Evolutionary conservation across 2,797 vertebrate species (phyloP), one percentile per base, ranked within the genome.

Genomic region (Eidolon dupreanum): DNA sequence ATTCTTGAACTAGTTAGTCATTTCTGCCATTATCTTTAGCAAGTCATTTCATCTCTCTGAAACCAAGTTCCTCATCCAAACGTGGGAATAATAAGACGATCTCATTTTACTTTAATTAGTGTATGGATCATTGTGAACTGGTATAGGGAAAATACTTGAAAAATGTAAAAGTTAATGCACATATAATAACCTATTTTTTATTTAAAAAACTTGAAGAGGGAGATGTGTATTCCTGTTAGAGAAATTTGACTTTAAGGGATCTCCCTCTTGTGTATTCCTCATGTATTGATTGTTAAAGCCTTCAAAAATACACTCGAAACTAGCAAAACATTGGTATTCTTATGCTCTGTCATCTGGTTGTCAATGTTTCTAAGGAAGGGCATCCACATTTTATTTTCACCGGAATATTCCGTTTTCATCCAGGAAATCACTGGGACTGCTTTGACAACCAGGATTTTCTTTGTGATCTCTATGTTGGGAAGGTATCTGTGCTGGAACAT

Each of bases 341-440:
- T 95, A 95, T 88, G 13, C 85, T 46, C 43, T 90, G 53, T 88
- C 79, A 86, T 8, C 78, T 95, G 94, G 24, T 15, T n/a, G 2
- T 41, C 15, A 88, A 15, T 10, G 17, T 92, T 53, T 95, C 90
- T 75, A 94, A 68, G 19, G 0, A 46, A 55, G 88, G 41, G 7
- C 7, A 79, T 93, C 22, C 38, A 7, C 38, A 75, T 17, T 13
- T 49, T 15, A 33, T 11, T 84, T 73, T 59, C 73, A 90, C 28
- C 61, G 84, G 66, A 78, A 2, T 28, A 16, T 36, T 61, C 16
- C 19, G 6, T 63, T 77, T 63, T 53, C 55, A 75, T 43, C 31
- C 65, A 43, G 8, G 66, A 68, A 61, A 70, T 12, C 17, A 24
- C 36, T 38, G 8, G n/a, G 46, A 71, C 43, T 81, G 51, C 6